phyloP scores from a whole-genome alignment of 1,140 invertebrate species.

The Bombus haemorrhoidalis region DNA sequence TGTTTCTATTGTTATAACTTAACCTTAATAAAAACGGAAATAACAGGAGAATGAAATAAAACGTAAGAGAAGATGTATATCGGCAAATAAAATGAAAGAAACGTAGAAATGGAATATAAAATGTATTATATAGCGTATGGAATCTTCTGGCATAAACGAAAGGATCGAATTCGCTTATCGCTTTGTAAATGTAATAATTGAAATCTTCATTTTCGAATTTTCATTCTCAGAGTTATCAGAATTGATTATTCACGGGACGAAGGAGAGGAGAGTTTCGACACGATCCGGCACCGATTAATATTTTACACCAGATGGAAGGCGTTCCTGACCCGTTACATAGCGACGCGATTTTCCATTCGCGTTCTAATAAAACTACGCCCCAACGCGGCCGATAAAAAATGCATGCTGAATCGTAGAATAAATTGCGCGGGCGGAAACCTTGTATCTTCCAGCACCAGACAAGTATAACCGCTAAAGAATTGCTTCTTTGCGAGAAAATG shows the following conservation, averaged over 20 bases:
- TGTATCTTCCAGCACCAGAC: background rate
- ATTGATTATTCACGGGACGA: background rate
- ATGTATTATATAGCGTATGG: too few relatives aligned
- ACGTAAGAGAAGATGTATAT: too few relatives aligned
- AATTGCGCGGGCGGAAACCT: background rate
- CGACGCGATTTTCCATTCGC: slow-evolving; percentile 12
- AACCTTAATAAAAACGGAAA: too few relatives aligned
- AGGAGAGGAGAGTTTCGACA: background rate
- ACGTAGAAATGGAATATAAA: too few relatives aligned
- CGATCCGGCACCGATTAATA: background rate
- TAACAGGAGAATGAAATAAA: too few relatives aligned
- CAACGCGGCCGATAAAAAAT: slow-evolving; percentile 4
- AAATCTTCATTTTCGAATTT: background rate
- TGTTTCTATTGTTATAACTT: too few relatives aligned
- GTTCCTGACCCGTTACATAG: slow-evolving; percentile 26
- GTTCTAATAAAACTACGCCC: background rate
- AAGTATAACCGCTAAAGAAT: slow-evolving; percentile 15
- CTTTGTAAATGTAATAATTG: background rate
- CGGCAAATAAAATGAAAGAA: too few relatives aligned
- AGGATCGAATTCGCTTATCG: background rate
- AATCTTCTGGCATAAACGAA: accelerated
- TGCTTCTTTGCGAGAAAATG: slow-evolving; percentile 19
- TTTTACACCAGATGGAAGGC: background rate
- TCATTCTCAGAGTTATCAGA: background rate
- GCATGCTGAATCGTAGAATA: background rate